A percentile compares a stretch with the other conserved stretches of the same genome.
Evolutionary conservation across 2,113 vertebrate genomes (phyloP).

Genomic region (Mirza zaza): DNA sequence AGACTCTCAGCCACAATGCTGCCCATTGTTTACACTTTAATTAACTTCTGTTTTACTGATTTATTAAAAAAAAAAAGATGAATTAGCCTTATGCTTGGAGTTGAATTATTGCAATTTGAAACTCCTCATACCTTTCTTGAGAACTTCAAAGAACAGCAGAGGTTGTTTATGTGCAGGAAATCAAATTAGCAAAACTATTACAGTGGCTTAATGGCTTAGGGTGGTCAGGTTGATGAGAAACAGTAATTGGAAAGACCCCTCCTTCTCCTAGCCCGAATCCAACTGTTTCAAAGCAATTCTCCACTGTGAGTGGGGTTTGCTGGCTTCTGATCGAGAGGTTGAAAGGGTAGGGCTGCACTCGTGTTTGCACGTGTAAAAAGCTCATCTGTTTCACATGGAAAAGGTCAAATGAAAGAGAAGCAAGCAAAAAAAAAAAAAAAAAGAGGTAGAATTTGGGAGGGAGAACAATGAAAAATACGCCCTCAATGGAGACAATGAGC

Average conservation of each 20-base stretch:
- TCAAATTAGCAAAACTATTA: conserved; percentile 81
- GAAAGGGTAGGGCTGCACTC: too few relatives aligned
- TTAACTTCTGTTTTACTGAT: conserved; percentile 85
- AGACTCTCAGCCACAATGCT: conserved; percentile 79
- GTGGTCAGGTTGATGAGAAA: conserved; percentile 71
- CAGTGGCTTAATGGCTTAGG: conserved; percentile 71
- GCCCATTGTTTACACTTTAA: conserved; percentile 86
- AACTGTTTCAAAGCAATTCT: background rate
- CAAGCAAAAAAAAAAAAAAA: background rate
- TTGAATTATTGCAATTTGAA: conserved; percentile 81
- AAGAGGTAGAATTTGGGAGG: background rate
- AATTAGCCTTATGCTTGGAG: conserved; percentile 80
- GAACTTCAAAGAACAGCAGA: conserved; percentile 80
- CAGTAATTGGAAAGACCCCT: conserved; percentile 60
- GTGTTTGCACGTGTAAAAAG: background rate
- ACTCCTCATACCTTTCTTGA: conserved; percentile 74
- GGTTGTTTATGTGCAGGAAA: conserved; percentile 81
- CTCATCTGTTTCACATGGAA: background rate
- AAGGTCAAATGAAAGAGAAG: background rate
- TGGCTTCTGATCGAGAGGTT: background rate
- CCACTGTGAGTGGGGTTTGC: background rate
- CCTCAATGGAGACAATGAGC: background rate
- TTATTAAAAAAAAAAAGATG: conserved; percentile 83
- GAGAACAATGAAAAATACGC: background rate
- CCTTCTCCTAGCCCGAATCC: background rate